Evolutionary conservation across 2,888 invertebrate genomes (phyloP), one percentile per base, ranked within the genome.

Genomic region (Dryobotodes eremita): DNA sequence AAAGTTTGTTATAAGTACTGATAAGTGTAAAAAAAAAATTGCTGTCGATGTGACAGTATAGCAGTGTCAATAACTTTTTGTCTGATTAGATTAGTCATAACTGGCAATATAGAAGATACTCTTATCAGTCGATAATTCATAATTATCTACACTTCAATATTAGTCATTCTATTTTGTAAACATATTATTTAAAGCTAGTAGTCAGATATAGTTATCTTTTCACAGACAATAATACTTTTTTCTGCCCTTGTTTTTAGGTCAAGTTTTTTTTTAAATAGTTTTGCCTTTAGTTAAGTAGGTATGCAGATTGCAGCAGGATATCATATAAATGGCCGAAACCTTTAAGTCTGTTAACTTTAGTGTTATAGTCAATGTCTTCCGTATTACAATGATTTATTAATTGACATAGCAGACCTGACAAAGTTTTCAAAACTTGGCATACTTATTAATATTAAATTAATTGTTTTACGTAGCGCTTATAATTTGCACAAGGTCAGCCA

Each of bases 291-390:
- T 1, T 42, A 36, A 61, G n/a, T 31, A 46, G 10, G 10, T 80
- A 55, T 31, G 17, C 46, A 80, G 31, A 59, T 65, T 57, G 7
- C 26, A 26, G 26, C 10, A 65, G 23, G n/a, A 66, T 65, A 66
- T 59, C 20, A 26, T 23, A 73, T 7, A 59, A 59, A 36, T 65
- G 23, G 8, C 61, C 0, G 7, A 50, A 15, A 23, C 20, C 10
- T n/a, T 53, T 53, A 59, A 81, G 53, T 17, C 50, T 46, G 74
- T 36, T 3, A 66, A 61, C 48, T 1, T 61, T 65, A 46, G 17
- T 50, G 2, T 50, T 72, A 15, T 57, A 64, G 23, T 23, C 65
- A 65, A 81, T 73, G 57, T 36, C 57, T 65, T 74, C 42, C 73
- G 50, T 57, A 26, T 46, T 59, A 20, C 26, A 57, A 71, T 13